A percentile compares a stretch with the other conserved stretches of the same genome.
These are phyloP conservation scores for Sebastes miniatus DNA, from an alignment of 2,797 vertebrate genomes.

Conservation along the genomic window DNA sequence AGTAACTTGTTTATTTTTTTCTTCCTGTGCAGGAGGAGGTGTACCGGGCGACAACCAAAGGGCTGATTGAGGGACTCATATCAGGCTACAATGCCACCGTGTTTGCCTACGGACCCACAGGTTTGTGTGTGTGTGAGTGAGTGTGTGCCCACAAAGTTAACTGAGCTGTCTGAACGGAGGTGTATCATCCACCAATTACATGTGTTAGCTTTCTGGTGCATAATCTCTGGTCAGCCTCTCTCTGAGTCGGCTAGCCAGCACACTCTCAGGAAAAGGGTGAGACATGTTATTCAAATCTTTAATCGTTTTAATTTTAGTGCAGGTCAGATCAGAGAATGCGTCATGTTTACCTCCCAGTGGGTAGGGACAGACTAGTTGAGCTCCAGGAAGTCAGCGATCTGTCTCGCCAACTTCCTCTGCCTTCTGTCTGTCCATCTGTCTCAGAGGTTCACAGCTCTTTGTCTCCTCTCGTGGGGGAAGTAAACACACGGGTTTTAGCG, in stretches of 20 bases:
- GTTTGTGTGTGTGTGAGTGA: constrained; percentile 67
- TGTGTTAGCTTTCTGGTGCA: background rate
- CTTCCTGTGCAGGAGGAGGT: constrained; percentile 86
- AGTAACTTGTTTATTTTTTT: background rate
- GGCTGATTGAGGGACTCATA: constrained; percentile 88
- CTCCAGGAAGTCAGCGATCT: constrained; percentile 1
- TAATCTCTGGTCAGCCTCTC: background rate
- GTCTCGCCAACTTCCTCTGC: background rate
- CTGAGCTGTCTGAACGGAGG: background rate
- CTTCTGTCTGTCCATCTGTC: constrained; percentile 32
- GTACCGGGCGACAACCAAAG: constrained; percentile 89
- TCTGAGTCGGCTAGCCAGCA: constrained; percentile 16
- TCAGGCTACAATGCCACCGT: constrained; percentile 94
- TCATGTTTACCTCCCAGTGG: constrained; percentile 15
- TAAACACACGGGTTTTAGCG: constrained; percentile 5
- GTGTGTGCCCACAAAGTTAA: background rate
- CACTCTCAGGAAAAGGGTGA: background rate
- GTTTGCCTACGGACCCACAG: constrained; percentile 94
- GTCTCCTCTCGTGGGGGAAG: constrained; percentile 7
- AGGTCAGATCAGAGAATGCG: constrained; percentile 42
- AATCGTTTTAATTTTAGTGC: constrained; percentile 2
- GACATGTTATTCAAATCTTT: background rate
- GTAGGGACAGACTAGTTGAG: background rate
- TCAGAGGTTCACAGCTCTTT: constrained; percentile 12
- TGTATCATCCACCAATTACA: background rate